Conservation (phyloP, 1,140 invertebrate species). For the Apolygus lucorum region DNA sequence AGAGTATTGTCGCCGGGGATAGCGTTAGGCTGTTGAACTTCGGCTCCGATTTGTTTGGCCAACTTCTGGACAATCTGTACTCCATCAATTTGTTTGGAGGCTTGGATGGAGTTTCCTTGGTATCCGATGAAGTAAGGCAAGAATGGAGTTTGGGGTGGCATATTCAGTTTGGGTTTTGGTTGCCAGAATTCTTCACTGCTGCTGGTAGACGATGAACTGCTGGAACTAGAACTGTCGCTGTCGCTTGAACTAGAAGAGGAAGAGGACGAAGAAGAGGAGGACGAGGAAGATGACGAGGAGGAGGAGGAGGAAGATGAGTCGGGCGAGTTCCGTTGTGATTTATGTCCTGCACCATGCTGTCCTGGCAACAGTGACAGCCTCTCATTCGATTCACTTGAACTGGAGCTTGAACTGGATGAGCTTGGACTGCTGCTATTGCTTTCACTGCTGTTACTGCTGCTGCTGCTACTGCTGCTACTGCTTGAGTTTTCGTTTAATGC, state of each 20-base stretch:
- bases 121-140: conserved; percentile 45
- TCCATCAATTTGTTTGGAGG: conserved; percentile 36
- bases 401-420: conserved; percentile 20
- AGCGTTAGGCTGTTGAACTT: conserved; percentile 47
- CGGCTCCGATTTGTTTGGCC: conserved; percentile 46
- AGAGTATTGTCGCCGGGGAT: conserved; percentile 47
- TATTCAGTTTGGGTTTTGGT: conserved; percentile 41
- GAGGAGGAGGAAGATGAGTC: conserved; percentile 29
- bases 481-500: background rate
- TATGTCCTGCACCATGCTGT: too few relatives aligned
- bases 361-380: background rate
- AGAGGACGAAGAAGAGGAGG: conserved; percentile 26
- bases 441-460: conserved; percentile 19
- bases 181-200: conserved; percentile 37
- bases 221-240: conserved; percentile 14
- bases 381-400: conserved; percentile 13
- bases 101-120: conserved; percentile 42
- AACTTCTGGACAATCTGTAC: conserved; percentile 43
- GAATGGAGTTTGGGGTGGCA: conserved; percentile 42
- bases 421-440: conserved; percentile 17
- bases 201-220: conserved; percentile 30
- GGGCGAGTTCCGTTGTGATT: conserved; percentile 22
- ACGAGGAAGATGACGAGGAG: conserved; percentile 22
- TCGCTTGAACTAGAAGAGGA: conserved; percentile 18
- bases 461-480: conserved; percentile 19